Evolutionary conservation across 1,140 invertebrate genomes (phyloP).

Genomic region (Caerostris extrusa): DNA sequence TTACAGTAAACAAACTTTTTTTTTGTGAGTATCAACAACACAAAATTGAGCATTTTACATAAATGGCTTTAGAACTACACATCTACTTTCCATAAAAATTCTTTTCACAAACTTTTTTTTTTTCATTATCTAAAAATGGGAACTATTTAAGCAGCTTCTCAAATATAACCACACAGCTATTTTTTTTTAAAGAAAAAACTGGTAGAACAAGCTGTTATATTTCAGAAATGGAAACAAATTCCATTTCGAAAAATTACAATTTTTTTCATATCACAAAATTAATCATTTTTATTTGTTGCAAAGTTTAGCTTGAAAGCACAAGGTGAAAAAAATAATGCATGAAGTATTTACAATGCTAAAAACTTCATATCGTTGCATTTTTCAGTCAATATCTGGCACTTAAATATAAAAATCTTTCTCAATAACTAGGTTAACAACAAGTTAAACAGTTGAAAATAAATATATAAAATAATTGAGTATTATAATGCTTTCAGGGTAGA

Average conservation of each 20-base stretch:
- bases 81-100: slow-evolving; percentile 72
- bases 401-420: not conserved
- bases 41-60: slow-evolving; percentile 74
- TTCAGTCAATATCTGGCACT: not conserved
- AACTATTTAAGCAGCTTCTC: slow-evolving; percentile 58
- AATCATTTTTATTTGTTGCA: not conserved
- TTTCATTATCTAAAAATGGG: slow-evolving; percentile 43
- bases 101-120: slow-evolving; percentile 49
- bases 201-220: slow-evolving; percentile 73
- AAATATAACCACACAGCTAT: not conserved
- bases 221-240: slow-evolving; percentile 20
- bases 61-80: slow-evolving; percentile 66
- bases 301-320: slow-evolving; percentile 14
- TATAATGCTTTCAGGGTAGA: not conserved
- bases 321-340: slow-evolving; percentile 5
- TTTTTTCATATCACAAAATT: slow-evolving; percentile 6
- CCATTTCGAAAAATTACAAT: slow-evolving; percentile 39
- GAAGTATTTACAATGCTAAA: not conserved
- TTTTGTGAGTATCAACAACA: slow-evolving; percentile 64
- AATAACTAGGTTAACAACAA: slow-evolving; percentile 5
- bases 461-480: not conserved
- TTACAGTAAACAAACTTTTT: slow-evolving; percentile 58
- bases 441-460: slow-evolving; percentile 4
- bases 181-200: slow-evolving; percentile 24
- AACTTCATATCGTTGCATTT: not conserved